Conservation (phyloP, 2,888 invertebrate genomes). For the Cremastinae sp. region DNA sequence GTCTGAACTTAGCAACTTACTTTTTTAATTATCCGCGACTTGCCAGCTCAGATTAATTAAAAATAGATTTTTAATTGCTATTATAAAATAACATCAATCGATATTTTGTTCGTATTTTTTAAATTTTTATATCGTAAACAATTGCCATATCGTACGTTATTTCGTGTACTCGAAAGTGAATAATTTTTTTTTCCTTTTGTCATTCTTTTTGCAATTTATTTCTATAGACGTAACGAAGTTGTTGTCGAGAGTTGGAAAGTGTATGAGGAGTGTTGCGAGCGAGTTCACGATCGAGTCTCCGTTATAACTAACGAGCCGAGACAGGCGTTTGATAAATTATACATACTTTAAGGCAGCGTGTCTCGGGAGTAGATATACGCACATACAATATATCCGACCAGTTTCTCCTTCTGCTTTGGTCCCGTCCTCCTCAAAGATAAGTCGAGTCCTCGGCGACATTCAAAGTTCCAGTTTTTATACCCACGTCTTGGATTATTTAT, state of each 20-base stretch:
- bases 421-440: background rate
- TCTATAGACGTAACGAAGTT: slow-evolving; percentile 46
- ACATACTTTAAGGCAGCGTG: slow-evolving; percentile 54
- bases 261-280: slow-evolving; percentile 29
- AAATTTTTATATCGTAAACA: no score
- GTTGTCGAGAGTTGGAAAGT: slow-evolving; percentile 41
- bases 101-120: no score
- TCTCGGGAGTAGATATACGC: slow-evolving; percentile 49
- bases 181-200: background rate
- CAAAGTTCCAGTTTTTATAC: slow-evolving; percentile 1
- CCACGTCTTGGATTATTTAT: background rate
- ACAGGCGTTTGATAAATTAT: slow-evolving; percentile 61
- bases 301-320: slow-evolving; percentile 62
- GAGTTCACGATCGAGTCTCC: slow-evolving; percentile 52
- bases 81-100: no score
- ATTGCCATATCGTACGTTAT: no score
- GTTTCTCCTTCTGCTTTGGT: slow-evolving; percentile 38
- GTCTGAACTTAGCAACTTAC: no score
- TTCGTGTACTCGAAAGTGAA: no score
- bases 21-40: no score
- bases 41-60: no score
- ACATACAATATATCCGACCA: slow-evolving; percentile 48
- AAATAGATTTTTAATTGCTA: no score
- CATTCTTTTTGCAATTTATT: background rate
- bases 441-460: slow-evolving; percentile 20